These are phyloP conservation scores for Furnarius figulus DNA, from an alignment of 2,113 vertebrate species.

Conservation along the genomic window DNA sequence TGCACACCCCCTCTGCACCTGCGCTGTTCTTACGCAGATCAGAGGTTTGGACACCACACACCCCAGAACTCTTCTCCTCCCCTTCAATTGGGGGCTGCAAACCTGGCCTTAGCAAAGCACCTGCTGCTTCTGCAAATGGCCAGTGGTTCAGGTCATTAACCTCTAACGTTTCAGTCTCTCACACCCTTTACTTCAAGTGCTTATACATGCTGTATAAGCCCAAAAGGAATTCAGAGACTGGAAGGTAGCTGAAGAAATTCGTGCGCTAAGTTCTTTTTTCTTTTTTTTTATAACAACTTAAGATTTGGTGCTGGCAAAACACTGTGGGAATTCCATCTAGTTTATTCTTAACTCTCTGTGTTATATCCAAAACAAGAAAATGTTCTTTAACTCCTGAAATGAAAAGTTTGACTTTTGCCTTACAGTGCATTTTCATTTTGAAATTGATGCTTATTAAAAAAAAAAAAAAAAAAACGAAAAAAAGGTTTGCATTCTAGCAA, in stretches of 20 bases:
- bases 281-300: not conserved
- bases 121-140: not conserved
- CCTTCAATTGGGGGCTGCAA: not conserved
- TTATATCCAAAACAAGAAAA: not conserved
- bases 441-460: not conserved
- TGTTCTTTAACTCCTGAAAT: not conserved
- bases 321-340: not conserved
- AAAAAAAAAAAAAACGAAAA: not conserved
- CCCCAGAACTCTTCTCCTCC: not conserved
- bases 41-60: not conserved
- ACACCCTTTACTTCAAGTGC: not conserved
- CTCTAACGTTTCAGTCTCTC: not conserved
- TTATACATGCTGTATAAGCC: not conserved
- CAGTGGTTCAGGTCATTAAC: not conserved
- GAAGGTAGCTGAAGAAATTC: not conserved
- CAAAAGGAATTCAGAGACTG: not conserved
- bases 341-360: not conserved
- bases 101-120: not conserved
- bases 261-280: not conserved
- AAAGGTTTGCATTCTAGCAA: not conserved
- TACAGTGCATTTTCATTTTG: not conserved
- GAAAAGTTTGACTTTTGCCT: not conserved
- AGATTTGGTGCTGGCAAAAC: not conserved
- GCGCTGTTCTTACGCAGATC: not conserved
- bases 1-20: not conserved